These are phyloP conservation scores for Heliothis subflexa DNA, from an alignment of 1,140 invertebrate genomes.

Conservation along the genomic window DNA sequence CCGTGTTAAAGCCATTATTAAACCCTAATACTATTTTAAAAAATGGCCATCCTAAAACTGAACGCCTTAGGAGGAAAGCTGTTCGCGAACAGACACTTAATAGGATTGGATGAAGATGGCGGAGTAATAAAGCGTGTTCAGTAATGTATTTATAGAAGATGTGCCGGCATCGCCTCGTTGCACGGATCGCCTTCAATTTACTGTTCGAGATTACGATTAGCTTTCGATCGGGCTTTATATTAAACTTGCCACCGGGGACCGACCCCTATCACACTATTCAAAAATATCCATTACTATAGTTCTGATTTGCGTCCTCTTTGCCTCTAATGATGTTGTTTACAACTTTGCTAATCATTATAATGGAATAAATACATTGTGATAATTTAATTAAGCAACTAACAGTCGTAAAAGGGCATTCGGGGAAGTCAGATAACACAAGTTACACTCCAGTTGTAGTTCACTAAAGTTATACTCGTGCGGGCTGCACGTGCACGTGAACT, in stretches of 20 bases:
- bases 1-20: conserved; percentile 79
- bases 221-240: conserved; percentile 55
- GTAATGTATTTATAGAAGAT: conserved; percentile 83
- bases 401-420: conserved; percentile 58
- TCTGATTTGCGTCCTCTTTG: neutral
- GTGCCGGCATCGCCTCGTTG: conserved; percentile 65
- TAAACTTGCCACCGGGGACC: conserved; percentile 47
- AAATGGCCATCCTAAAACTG: conserved; percentile 80
- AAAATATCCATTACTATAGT: conserved; percentile 43
- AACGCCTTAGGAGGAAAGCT: conserved; percentile 72
- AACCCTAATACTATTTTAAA: conserved; percentile 82
- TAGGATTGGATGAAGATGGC: conserved; percentile 84
- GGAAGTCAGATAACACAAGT: conserved; percentile 52
- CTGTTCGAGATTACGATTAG: conserved; percentile 71
- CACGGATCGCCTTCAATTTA: conserved; percentile 74
- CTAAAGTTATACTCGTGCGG: conserved; percentile 13
- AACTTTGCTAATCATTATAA: conserved; percentile 65
- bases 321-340: conserved; percentile 32
- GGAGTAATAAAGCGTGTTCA: conserved; percentile 83
- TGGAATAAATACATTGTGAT: conserved; percentile 63
- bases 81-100: conserved; percentile 77
- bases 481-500: conserved; percentile 36
- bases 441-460: conserved; percentile 40
- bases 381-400: conserved; percentile 65
- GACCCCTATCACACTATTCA: conserved; percentile 16